These are phyloP conservation scores for Tethea ocularis DNA, from an alignment of 2,888 invertebrate genomes.

Conservation along the genomic window DNA sequence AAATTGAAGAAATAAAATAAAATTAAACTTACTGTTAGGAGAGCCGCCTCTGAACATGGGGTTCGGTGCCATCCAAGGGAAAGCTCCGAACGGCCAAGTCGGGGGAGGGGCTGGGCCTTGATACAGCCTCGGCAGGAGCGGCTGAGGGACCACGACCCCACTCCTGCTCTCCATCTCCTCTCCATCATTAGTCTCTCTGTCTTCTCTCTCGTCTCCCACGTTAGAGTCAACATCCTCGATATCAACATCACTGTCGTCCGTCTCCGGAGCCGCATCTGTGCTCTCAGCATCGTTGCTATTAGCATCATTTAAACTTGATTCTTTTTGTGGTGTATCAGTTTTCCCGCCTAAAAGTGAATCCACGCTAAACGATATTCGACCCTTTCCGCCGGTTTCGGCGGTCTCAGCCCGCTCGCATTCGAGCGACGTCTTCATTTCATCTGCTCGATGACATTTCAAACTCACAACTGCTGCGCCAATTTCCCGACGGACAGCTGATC, in stretches of 20 bases:
- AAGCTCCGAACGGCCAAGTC: slow-evolving; percentile 86
- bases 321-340: slow-evolving; percentile 56
- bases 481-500: slow-evolving; percentile 23
- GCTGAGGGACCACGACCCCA: slow-evolving; percentile 87
- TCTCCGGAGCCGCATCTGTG: slow-evolving; percentile 62
- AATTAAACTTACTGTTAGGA: slow-evolving; percentile 81
- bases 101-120: slow-evolving; percentile 81
- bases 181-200: slow-evolving; percentile 71
- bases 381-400: slow-evolving; percentile 81
- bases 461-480: slow-evolving; percentile 23
- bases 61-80: slow-evolving; percentile 86
- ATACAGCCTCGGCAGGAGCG: slow-evolving; percentile 85
- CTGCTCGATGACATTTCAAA: slow-evolving; percentile 69
- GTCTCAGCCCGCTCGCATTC: slow-evolving; percentile 79
- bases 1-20: neutral
- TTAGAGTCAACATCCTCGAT: slow-evolving; percentile 77
- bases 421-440: slow-evolving; percentile 82
- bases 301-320: slow-evolving; percentile 50
- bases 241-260: slow-evolving; percentile 79
- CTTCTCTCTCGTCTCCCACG: slow-evolving; percentile 71
- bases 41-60: slow-evolving; percentile 84
- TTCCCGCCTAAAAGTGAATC: slow-evolving; percentile 84
- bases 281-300: slow-evolving; percentile 74
- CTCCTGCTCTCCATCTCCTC: slow-evolving; percentile 74
- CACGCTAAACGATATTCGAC: slow-evolving; percentile 89